Conservation (phyloP, 1,140 invertebrate species). For the Thalassaphorura encarpata region DNA sequence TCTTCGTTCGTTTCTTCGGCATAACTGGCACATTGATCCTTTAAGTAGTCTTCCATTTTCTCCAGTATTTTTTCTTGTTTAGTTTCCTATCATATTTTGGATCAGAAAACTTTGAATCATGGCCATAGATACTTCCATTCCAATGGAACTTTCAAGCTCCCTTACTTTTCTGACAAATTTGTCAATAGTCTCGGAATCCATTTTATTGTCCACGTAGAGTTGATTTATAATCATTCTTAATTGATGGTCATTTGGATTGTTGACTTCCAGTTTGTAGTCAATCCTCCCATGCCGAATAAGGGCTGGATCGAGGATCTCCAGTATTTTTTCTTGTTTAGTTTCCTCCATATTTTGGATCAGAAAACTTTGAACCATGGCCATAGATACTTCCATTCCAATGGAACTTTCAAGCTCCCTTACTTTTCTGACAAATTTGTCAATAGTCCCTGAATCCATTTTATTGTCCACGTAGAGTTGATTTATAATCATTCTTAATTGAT, state of each 20-base stretch:
- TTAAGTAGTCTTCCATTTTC: too few species aligned
- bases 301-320: conserved; percentile 74
- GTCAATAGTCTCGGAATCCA: not conserved
- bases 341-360: conserved; percentile 12
- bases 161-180: conserved; percentile 14
- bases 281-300: conserved; percentile 90
- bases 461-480: conserved; percentile 68
- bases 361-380: conserved; percentile 21
- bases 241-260: conserved; percentile 68
- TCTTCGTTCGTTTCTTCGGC: too few species aligned
- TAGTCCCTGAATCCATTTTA: not conserved
- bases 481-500: conserved; percentile 84
- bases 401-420: conserved; percentile 11
- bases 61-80: conserved; percentile 7
- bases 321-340: not conserved
- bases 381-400: conserved; percentile 6
- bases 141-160: too few species aligned
- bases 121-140: conserved; percentile 14
- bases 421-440: conserved; percentile 7
- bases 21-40: too few species aligned
- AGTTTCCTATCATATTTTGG: conserved; percentile 4
- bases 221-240: conserved; percentile 77
- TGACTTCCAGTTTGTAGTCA: conserved; percentile 87
- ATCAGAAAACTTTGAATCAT: conserved; percentile 20
- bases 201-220: conserved; percentile 61